Evolutionary conservation across 2,113 vertebrate genomes (phyloP).

Genomic region (Chrysemys picta): DNA sequence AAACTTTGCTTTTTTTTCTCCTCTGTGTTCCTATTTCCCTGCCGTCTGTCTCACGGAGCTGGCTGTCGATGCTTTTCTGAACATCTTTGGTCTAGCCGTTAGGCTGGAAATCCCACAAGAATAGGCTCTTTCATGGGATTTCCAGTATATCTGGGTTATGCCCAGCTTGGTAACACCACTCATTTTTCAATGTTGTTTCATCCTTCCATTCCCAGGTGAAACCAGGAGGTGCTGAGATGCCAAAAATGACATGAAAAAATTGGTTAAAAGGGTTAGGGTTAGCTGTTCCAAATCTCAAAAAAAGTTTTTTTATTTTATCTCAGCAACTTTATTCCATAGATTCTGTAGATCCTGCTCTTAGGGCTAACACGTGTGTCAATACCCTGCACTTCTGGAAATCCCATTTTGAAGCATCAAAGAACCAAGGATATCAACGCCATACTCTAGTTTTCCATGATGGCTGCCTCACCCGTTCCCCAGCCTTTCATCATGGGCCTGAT

Average conservation of each 20-base stretch:
- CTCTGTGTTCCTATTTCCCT: neutral
- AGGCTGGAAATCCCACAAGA: neutral
- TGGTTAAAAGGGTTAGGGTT: neutral
- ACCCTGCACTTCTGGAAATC: neutral
- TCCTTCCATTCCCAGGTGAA: neutral
- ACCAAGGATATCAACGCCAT: neutral
- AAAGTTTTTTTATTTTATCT: neutral
- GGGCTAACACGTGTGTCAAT: neutral
- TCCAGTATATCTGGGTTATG: neutral
- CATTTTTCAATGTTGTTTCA: neutral
- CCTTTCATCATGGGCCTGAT: neutral
- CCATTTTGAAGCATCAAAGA: neutral
- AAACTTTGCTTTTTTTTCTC: neutral
- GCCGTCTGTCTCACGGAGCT: neutral
- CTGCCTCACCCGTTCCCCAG: neutral
- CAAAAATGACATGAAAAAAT: neutral
- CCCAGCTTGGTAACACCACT: neutral
- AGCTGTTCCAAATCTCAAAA: neutral
- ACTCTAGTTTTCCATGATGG: neutral
- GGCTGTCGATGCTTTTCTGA: neutral
- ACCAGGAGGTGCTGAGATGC: neutral
- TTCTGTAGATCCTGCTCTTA: neutral
- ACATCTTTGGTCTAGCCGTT: neutral
- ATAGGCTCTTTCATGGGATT: neutral
- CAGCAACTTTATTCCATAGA: neutral